Conservation (phyloP, 30 jellyfish, hydroid and myxozoan genomes). For the Mastigias papua region DNA sequence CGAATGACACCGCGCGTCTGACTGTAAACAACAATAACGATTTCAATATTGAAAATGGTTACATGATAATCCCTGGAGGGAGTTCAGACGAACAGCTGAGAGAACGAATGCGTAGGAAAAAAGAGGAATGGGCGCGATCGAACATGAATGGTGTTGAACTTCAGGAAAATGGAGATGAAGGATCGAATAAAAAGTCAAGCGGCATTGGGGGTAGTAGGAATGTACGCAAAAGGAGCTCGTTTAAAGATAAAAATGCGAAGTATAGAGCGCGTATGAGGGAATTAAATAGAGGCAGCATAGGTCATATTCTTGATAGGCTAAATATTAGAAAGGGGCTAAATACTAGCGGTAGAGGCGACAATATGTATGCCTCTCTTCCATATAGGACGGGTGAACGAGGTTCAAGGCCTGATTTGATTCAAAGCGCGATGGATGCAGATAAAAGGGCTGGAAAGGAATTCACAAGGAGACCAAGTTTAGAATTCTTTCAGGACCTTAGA, state of each 20-base stretch:
- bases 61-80: slow-evolving; percentile 39
- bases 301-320: slow-evolving; percentile 49
- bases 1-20: not conserved
- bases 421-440: slow-evolving; percentile 62
- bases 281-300: slow-evolving; percentile 60
- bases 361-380: slow-evolving; percentile 24
- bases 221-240: slow-evolving; percentile 64
- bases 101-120: slow-evolving; percentile 38
- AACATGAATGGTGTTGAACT: slow-evolving; percentile 13
- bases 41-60: slow-evolving; percentile 18
- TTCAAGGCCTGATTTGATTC: slow-evolving; percentile 68
- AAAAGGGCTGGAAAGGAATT: slow-evolving; percentile 62
- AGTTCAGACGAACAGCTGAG: slow-evolving; percentile 28
- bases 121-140: slow-evolving; percentile 57
- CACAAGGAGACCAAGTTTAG: slow-evolving; percentile 71
- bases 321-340: slow-evolving; percentile 15
- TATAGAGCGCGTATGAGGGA: slow-evolving; percentile 31
- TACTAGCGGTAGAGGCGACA: not conserved
- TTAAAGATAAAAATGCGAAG: slow-evolving; percentile 63
- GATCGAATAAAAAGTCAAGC: not conserved
- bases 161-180: slow-evolving; percentile 18
- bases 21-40: not conserved
- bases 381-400: slow-evolving; percentile 40
- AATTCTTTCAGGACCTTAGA: slow-evolving; percentile 63
- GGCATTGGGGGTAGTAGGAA: slow-evolving; percentile 52